A percentile compares a stretch with the other conserved stretches of the same genome.
These are phyloP conservation scores for Epicauta chinensis DNA, from an alignment of 1,140 invertebrate species.

Conservation along the genomic window DNA sequence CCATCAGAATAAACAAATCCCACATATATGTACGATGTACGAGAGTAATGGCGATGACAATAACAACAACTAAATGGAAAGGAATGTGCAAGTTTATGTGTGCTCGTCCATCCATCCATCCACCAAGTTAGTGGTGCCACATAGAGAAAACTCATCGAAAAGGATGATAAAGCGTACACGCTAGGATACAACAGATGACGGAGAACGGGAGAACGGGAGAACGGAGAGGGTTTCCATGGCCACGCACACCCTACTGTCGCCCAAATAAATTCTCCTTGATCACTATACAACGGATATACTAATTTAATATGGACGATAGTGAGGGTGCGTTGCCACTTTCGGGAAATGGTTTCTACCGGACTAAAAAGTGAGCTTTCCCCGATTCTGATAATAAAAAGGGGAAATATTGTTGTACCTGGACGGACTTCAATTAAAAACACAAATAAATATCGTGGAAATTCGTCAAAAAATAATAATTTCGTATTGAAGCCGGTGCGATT, in stretches of 20 bases:
- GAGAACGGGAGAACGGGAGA: not conserved
- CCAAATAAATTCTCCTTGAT: constrained; percentile 6
- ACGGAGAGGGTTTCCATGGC: constrained; percentile 27
- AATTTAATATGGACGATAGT: constrained; percentile 1
- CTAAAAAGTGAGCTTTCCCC: constrained; percentile 26
- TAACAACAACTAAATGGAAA: constrained; percentile 8
- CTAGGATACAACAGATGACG: constrained; percentile 26
- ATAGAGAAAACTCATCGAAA: constrained; percentile 17
- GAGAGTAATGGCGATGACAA: not conserved
- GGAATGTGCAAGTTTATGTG: constrained; percentile 9
- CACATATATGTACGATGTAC: constrained; percentile 1
- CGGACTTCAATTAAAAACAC: not conserved
- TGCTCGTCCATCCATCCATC: constrained; percentile 2
- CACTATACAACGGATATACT: constrained; percentile 1
- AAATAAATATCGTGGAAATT: not conserved
- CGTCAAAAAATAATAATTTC: too few species aligned
- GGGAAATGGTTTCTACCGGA: constrained; percentile 18
- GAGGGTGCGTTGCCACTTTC: constrained; percentile 21
- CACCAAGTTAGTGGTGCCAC: too few species aligned
- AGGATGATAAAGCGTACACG: constrained; percentile 21
- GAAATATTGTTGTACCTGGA: not conserved
- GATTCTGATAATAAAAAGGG: constrained; percentile 6
- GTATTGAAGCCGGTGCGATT: too few species aligned
- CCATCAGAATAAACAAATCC: constrained; percentile 15
- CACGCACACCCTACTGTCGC: constrained; percentile 17